These are phyloP conservation scores for Sclerurus mexicanus DNA, from an alignment of 2,113 vertebrate genomes.

Conservation along the genomic window DNA sequence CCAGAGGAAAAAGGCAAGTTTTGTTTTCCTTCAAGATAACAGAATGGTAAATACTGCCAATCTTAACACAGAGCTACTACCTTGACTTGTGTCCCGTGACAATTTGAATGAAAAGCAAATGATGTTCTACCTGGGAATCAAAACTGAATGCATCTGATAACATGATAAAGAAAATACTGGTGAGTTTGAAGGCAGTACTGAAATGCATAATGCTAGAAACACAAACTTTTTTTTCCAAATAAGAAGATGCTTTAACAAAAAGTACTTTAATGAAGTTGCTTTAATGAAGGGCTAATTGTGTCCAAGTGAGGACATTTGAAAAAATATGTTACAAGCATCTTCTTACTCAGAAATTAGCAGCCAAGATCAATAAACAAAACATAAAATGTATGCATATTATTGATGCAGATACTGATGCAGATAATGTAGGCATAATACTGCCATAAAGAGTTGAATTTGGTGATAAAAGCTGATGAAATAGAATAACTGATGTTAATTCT, in stretches of 20 bases:
- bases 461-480: slow-evolving; percentile 51
- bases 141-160: background rate
- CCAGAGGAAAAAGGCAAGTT: background rate
- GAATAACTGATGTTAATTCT: slow-evolving; percentile 4
- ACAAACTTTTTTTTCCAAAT: slow-evolving; percentile 23
- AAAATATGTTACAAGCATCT: slow-evolving; percentile 3
- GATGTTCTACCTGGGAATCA: background rate
- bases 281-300: background rate
- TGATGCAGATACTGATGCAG: slow-evolving; percentile 23
- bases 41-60: slow-evolving; percentile 21
- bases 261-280: background rate
- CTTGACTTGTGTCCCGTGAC: background rate
- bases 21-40: slow-evolving; percentile 1
- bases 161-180: background rate
- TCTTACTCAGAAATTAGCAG: slow-evolving; percentile 54
- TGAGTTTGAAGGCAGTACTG: slow-evolving; percentile 54
- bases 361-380: slow-evolving; percentile 4
- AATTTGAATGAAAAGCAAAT: background rate
- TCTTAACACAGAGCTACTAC: slow-evolving; percentile 39
- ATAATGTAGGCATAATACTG: slow-evolving; percentile 4
- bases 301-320: background rate
- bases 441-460: background rate
- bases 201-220: slow-evolving; percentile 45
- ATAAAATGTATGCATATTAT: slow-evolving; percentile 37
- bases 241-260: slow-evolving; percentile 49